These are phyloP conservation scores for Macrochelys suwanniensis DNA, from an alignment of 2,797 vertebrate species.

Conservation along the genomic window DNA sequence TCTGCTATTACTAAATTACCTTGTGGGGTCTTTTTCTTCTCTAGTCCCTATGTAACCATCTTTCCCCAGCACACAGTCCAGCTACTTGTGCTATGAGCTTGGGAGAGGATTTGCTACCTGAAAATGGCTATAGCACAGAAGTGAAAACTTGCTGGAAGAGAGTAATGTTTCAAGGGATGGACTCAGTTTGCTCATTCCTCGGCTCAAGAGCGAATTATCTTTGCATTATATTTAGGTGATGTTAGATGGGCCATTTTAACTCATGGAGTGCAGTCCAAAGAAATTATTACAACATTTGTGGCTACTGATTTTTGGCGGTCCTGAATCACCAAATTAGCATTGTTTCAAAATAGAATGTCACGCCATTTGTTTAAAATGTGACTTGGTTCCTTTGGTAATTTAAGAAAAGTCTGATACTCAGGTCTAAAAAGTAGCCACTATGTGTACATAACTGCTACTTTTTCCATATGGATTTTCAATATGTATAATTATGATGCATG, in stretches of 20 bases:
- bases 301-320: background rate
- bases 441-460: background rate
- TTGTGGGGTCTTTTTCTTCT: background rate
- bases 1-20: background rate
- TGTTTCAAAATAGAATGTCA: rapidly evolving
- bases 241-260: background rate
- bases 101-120: background rate
- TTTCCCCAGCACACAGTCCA: background rate
- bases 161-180: background rate
- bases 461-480: slow-evolving; percentile 58
- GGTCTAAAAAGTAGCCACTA: slow-evolving; percentile 41
- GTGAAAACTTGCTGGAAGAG: background rate
- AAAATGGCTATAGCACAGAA: background rate
- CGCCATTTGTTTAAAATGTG: background rate
- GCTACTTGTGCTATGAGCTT: background rate
- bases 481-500: slow-evolving; percentile 63
- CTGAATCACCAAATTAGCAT: background rate
- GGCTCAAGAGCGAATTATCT: background rate
- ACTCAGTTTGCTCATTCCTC: background rate
- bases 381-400: slow-evolving; percentile 6
- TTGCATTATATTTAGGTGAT: background rate
- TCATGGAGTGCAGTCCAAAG: background rate
- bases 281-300: background rate
- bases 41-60: background rate
- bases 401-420: background rate